These are phyloP conservation scores for Diabrotica balteata DNA, from an alignment of 2,888 invertebrate genomes.

Conservation along the genomic window DNA sequence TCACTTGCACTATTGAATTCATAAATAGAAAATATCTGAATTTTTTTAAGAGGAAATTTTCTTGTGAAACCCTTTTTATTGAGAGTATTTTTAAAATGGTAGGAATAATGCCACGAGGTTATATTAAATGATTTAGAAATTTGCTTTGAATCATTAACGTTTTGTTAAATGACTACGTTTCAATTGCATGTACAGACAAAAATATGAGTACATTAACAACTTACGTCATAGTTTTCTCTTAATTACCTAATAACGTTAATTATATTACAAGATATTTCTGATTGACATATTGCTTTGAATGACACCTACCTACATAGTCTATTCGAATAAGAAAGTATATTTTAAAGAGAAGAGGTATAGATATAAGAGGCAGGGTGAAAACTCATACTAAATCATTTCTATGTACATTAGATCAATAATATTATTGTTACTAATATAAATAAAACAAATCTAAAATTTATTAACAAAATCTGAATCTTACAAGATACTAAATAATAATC, in stretches of 20 bases:
- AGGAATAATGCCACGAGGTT: too few species aligned
- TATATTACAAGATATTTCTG: background rate
- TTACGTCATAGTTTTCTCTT: too few species aligned
- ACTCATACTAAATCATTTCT: conserved; percentile 18
- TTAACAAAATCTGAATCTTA: conserved; percentile 31
- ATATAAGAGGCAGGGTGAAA: background rate
- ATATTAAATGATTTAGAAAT: too few species aligned
- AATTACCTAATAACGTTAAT: background rate
- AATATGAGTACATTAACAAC: too few species aligned
- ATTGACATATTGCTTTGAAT: conserved; percentile 11
- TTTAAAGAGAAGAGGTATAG: background rate
- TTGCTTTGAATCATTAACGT: too few species aligned
- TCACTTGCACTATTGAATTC: too few species aligned
- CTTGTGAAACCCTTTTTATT: too few species aligned
- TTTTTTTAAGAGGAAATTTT: too few species aligned
- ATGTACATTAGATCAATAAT: conserved; percentile 34
- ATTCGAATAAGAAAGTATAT: background rate
- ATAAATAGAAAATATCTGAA: too few species aligned
- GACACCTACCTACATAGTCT: conserved; percentile 13
- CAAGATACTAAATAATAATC: conserved; percentile 45
- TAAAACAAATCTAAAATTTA: conserved; percentile 36
- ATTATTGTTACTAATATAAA: conserved; percentile 40
- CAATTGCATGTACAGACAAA: too few species aligned
- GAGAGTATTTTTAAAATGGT: too few species aligned
- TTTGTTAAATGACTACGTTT: too few species aligned